Evolutionary conservation across 2,888 invertebrate species (phyloP).

Genomic region (Chironomus riparius): DNA sequence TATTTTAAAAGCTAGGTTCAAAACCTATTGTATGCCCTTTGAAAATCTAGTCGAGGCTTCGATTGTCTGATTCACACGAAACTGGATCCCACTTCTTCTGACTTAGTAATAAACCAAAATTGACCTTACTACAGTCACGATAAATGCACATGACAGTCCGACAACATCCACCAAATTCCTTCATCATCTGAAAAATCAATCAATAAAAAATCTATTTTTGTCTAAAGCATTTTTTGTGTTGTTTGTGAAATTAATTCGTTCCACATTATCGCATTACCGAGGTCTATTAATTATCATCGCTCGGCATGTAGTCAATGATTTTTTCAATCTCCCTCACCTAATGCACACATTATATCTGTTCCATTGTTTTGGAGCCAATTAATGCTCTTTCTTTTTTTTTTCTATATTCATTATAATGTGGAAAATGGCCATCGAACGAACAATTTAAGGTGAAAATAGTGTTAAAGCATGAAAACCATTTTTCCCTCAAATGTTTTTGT

Average conservation of each 20-base stretch:
- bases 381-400: neutral
- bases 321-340: conserved; percentile 3
- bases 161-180: no score
- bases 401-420: neutral
- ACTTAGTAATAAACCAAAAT: no score
- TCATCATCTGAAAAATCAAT: neutral
- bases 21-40: no score
- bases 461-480: conserved; percentile 25
- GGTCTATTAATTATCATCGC: conserved; percentile 15
- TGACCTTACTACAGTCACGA: neutral
- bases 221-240: neutral
- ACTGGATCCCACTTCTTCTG: no score
- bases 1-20: no score
- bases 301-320: neutral
- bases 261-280: conserved; percentile 16
- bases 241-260: conserved; percentile 22
- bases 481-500: neutral
- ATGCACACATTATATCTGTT: neutral
- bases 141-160: no score
- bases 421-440: neutral
- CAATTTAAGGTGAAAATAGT: neutral
- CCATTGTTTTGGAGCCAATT: neutral
- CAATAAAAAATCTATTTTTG: neutral
- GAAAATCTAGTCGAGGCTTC: no score
- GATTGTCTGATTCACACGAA: no score